Evolutionary conservation across 2,888 invertebrate genomes (phyloP).

Genomic region (Tetragonula carbonaria): DNA sequence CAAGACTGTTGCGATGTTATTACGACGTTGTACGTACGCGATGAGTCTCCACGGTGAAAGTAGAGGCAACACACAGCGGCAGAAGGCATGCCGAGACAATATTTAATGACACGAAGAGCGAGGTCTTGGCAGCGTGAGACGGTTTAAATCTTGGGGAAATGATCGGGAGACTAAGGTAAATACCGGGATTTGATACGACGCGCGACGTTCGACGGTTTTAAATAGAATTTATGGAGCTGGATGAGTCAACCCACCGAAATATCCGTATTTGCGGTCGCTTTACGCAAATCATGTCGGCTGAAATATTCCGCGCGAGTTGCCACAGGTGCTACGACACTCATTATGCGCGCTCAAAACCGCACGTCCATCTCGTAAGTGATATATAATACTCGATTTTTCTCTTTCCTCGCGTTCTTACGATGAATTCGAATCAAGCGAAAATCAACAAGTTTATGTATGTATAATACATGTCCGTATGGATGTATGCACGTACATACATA

Average conservation of each 20-base stretch:
- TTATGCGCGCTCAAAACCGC: constrained; percentile 25
- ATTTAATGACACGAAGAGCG: neutral
- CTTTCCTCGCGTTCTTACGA: neutral
- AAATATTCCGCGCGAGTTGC: constrained; percentile 55
- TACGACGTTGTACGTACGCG: neutral
- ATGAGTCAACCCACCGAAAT: constrained; percentile 58
- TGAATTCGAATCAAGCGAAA: neutral
- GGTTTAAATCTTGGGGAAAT: constrained; percentile 19
- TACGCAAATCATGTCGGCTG: constrained; percentile 37
- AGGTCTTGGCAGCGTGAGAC: neutral
- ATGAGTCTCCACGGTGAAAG: neutral
- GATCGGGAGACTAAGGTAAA: constrained; percentile 36
- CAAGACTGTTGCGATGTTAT: neutral
- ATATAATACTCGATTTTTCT: neutral
- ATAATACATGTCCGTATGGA: too few species aligned
- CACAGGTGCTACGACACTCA: constrained; percentile 45
- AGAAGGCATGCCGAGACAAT: neutral
- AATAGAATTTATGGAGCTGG: constrained; percentile 43
- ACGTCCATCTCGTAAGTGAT: neutral
- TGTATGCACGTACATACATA: too few species aligned
- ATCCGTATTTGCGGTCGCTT: constrained; percentile 47
- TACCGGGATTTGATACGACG: constrained; percentile 36
- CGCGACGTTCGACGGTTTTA: constrained; percentile 42
- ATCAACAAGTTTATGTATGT: neutral
- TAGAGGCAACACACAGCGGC: too few species aligned